phyloP scores from a whole-genome alignment of 2,113 vertebrate genomes.

The Urocolius indicus region DNA sequence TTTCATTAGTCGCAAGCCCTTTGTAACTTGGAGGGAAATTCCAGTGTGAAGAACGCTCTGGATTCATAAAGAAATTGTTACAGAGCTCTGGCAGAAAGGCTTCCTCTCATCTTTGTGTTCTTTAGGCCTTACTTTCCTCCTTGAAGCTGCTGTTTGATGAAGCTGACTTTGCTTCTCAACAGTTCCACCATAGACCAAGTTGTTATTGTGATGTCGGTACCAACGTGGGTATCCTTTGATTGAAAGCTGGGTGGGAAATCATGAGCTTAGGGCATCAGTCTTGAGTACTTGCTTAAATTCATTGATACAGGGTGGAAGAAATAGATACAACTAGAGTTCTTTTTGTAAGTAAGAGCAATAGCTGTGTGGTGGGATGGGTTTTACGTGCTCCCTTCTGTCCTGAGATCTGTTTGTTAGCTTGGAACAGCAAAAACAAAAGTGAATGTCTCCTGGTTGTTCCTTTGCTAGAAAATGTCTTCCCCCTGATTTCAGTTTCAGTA shows the following conservation, averaged over 20 bases:
- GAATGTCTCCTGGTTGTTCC: fast-evolving
- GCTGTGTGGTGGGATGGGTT: not conserved
- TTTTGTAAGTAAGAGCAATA: not conserved
- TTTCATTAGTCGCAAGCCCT: not conserved
- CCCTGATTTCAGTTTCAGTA: not conserved
- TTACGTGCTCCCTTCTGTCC: not conserved
- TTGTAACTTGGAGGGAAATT: not conserved
- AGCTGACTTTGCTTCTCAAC: not conserved
- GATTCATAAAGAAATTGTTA: not conserved
- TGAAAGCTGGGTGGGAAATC: not conserved
- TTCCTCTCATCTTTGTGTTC: not conserved
- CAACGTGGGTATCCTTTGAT: not conserved
- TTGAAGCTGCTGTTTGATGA: not conserved
- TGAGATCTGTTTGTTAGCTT: not conserved
- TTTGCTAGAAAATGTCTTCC: not conserved
- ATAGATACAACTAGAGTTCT: not conserved
- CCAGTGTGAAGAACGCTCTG: not conserved
- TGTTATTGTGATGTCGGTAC: not conserved
- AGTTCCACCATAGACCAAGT: not conserved
- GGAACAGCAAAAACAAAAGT: too few relatives aligned
- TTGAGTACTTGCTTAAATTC: not conserved
- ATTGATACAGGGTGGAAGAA: not conserved
- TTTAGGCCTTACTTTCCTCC: not conserved
- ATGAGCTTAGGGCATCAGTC: not conserved
- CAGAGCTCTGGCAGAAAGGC: not conserved